Base-by-base conservation (phyloP, 1,140 invertebrate species). In the Propsilocerus akamusi region DNA sequence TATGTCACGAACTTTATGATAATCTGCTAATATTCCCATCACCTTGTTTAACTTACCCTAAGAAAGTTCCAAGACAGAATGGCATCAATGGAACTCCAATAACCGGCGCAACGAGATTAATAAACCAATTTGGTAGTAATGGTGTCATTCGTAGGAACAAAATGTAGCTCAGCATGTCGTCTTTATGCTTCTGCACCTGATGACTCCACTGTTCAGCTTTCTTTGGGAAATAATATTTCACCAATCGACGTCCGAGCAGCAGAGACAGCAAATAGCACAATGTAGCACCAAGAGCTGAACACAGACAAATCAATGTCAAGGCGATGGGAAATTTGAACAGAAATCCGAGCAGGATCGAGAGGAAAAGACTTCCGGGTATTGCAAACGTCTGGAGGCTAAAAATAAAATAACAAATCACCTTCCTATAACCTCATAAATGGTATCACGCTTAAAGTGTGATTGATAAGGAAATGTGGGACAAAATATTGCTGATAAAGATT, bases 111-210 rank as follows among this genome's bases (percentile, higher is more conserved):
- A 87, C 81, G 55, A 99, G 77, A 70, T 99, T 99, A 56, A 99
- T 99, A 68, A 99, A 98, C 97, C 97, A 99, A 69, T 99, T 99
- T 5, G 97, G 97, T 50, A 99, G 69, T 57, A 99, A 84, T 48
- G 97, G 97, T 12, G 97, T 99, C 52, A 99, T 87, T 55, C 97
- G 77, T 34, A 99, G 72, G 67, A 99, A 99, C 59, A 99, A 76
- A 55, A 99, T 94, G 63, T 99, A 99, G 69, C 93, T 94, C 11
- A 98, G 75, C 50, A 99, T 69, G 67, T 97, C 82, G 52, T 89
- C 78, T 55, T 77, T 73, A 59, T 99, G 92, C 56, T 83, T 87
- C 26, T 80, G 70, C 50, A 96, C 88, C 60, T 84, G 79, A 25
- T 73, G 64, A 25, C 90, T 81, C 91, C 94, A 99, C 54, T 83